These are phyloP conservation scores for Limnephilus lunatus DNA, from an alignment of 2,888 invertebrate species.

Conservation along the genomic window DNA sequence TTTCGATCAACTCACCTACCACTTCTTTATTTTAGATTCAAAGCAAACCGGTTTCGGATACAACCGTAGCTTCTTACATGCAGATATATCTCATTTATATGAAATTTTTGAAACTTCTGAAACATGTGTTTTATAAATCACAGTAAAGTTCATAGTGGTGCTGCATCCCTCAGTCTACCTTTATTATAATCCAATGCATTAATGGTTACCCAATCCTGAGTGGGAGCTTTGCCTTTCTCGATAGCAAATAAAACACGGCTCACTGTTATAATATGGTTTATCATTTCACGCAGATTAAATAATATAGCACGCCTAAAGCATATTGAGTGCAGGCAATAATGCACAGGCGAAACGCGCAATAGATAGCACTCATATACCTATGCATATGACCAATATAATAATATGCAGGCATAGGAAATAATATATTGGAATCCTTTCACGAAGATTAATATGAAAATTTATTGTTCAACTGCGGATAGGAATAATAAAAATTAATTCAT, in stretches of 20 bases:
- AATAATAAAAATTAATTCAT: no score
- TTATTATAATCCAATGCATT: neutral
- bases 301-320: conserved; percentile 10
- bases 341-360: neutral
- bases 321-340: neutral
- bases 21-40: no score
- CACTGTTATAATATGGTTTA: neutral
- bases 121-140: no score
- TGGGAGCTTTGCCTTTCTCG: conserved; percentile 7
- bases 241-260: neutral
- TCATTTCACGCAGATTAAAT: conserved; percentile 18
- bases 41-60: no score
- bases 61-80: no score
- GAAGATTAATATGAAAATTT: no score
- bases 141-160: neutral
- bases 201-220: neutral
- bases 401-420: neutral
- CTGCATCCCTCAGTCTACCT: neutral
- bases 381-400: no score
- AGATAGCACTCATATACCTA: neutral
- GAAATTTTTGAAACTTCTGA: no score
- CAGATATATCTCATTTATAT: no score
- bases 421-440: neutral
- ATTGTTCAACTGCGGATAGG: no score
- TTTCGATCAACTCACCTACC: no score